These are phyloP conservation scores for Pachymerium ferrugineum DNA, from an alignment of 2,888 invertebrate species.

Conservation along the genomic window DNA sequence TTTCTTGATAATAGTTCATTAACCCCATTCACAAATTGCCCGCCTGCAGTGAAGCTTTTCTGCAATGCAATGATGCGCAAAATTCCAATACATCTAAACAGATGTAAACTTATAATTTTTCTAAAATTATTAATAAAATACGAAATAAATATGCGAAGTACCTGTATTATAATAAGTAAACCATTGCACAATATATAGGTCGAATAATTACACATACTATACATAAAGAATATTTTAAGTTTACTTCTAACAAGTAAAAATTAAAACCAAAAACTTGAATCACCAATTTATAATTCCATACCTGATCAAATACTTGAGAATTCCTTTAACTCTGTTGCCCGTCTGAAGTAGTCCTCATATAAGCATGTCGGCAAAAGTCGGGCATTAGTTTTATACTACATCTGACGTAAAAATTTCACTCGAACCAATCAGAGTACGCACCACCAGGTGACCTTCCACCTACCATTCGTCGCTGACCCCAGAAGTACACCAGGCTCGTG, in stretches of 20 bases:
- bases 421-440: neutral
- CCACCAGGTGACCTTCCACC: neutral
- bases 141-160: too few species aligned
- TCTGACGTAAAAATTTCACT: neutral
- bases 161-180: too few species aligned
- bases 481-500: neutral
- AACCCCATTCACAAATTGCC: neutral
- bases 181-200: too few species aligned
- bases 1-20: neutral
- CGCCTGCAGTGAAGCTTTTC: slow-evolving; percentile 16
- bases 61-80: slow-evolving; percentile 16
- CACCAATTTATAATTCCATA: too few species aligned
- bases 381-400: neutral
- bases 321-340: too few species aligned
- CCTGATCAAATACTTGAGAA: too few species aligned
- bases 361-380: neutral
- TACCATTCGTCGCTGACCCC: neutral
- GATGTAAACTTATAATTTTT: too few species aligned
- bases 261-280: too few species aligned
- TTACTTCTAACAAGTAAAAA: too few species aligned
- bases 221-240: too few species aligned
- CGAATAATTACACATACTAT: too few species aligned
- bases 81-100: neutral
- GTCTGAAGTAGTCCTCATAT: slow-evolving; percentile 12
- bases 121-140: too few species aligned